Conservation (phyloP, 1,140 invertebrate genomes). For the Aphidius gifuensis region DNA sequence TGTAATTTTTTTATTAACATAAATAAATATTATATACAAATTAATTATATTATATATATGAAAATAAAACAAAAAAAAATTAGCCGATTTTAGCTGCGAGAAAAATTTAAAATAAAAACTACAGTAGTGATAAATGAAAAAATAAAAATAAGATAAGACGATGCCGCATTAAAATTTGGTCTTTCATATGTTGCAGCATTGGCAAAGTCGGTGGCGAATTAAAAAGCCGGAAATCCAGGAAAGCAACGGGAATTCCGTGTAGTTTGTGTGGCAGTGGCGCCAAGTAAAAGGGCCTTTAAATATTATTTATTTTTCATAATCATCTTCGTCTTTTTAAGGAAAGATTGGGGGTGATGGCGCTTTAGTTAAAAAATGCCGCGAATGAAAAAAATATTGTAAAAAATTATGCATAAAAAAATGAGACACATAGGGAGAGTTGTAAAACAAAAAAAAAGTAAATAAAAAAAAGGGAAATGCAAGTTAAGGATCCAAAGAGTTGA, state of each 20-base stretch:
- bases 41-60: too few relatives aligned
- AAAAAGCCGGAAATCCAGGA: conserved; percentile 37
- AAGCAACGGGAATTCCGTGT: conserved; percentile 33
- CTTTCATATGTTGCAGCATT: conserved; percentile 2
- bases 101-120: too few relatives aligned
- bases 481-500: background rate
- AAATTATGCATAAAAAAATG: too few relatives aligned
- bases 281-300: conserved; percentile 18
- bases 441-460: background rate
- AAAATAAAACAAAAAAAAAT: too few relatives aligned
- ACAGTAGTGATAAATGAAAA: background rate
- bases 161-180: background rate
- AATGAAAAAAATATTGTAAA: conserved; percentile 9
- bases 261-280: conserved; percentile 36
- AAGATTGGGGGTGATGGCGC: conserved; percentile 1
- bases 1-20: too few relatives aligned
- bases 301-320: background rate
- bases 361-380: conserved; percentile 14
- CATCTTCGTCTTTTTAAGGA: background rate
- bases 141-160: background rate
- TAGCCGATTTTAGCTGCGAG: too few relatives aligned
- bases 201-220: conserved; percentile 9
- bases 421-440: background rate
- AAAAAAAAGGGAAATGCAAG: conserved; percentile 12
- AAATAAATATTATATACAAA: too few relatives aligned